A percentile compares a stretch with the other conserved stretches of the same genome.
Evolutionary conservation across 2,888 invertebrate species (phyloP).

Genomic region (Hirudinaria manillensis): DNA sequence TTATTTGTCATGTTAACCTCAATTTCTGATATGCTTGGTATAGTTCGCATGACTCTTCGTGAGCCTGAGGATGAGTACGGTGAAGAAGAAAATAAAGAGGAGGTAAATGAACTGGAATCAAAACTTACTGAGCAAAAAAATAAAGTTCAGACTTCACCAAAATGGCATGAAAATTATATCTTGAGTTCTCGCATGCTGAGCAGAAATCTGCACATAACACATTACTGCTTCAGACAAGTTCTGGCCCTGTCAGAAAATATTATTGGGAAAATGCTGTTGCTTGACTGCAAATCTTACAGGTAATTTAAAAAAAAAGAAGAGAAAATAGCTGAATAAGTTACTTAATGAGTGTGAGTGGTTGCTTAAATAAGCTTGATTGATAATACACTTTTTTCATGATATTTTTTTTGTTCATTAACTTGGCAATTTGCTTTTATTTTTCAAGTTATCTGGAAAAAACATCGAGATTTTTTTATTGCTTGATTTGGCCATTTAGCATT

Average conservation of each 20-base stretch:
- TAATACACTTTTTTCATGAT: background rate
- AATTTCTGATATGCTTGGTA: background rate
- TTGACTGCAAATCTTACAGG: conserved; percentile 21
- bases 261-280: conserved; percentile 43
- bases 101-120: background rate
- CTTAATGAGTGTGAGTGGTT: too few relatives aligned
- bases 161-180: background rate
- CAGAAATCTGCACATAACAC: conserved; percentile 50
- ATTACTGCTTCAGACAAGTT: conserved; percentile 52
- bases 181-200: conserved; percentile 39
- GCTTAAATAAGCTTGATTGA: too few relatives aligned
- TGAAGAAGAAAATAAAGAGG: conserved; percentile 8
- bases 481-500: too few relatives aligned
- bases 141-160: conserved; percentile 15
- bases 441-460: too few relatives aligned
- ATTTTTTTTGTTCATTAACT: background rate
- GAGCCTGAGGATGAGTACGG: background rate
- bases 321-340: too few relatives aligned
- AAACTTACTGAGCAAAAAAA: background rate
- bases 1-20: background rate
- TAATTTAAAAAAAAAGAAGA: too few relatives aligned
- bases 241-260: conserved; percentile 51
- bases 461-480: too few relatives aligned
- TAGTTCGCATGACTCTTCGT: conserved; percentile 24
- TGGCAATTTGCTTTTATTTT: background rate